Percentiles rank a stretch among this genome's conserved stretches.
These are phyloP conservation scores for Caracal caracal DNA, from an alignment of 2,113 vertebrate species.

Conservation along the genomic window DNA sequence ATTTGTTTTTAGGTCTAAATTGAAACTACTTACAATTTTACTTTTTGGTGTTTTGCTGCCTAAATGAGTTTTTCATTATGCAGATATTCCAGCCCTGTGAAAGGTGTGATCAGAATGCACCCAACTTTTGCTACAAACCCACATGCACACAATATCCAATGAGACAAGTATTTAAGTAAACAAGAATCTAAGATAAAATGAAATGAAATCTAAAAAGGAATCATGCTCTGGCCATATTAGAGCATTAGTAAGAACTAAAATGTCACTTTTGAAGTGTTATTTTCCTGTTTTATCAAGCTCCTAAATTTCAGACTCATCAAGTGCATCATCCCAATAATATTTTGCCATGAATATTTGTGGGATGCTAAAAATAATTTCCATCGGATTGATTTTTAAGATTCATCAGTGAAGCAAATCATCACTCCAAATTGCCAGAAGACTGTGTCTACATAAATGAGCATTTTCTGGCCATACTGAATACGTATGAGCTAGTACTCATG, in stretches of 20 bases:
- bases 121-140: not conserved
- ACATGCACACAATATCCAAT: not conserved
- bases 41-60: not conserved
- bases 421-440: constrained; percentile 27
- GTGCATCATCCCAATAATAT: not conserved
- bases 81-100: not conserved
- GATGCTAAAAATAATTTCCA: constrained; percentile 59
- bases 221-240: not conserved
- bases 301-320: not conserved
- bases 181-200: not conserved
- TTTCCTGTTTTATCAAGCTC: not conserved
- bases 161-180: not conserved
- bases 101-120: not conserved
- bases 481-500: not conserved
- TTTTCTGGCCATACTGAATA: not conserved
- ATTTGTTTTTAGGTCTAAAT: constrained; percentile 49
- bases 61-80: constrained; percentile 31
- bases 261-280: not conserved
- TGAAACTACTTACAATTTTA: constrained; percentile 43
- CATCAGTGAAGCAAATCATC: constrained; percentile 62
- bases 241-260: constrained; percentile 38
- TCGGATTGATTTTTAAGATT: constrained; percentile 67
- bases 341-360: constrained; percentile 49
- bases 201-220: not conserved
- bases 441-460: not conserved